Base-by-base conservation (phyloP, 1,140 invertebrate genomes). In the Steinernema khuongi region DNA sequence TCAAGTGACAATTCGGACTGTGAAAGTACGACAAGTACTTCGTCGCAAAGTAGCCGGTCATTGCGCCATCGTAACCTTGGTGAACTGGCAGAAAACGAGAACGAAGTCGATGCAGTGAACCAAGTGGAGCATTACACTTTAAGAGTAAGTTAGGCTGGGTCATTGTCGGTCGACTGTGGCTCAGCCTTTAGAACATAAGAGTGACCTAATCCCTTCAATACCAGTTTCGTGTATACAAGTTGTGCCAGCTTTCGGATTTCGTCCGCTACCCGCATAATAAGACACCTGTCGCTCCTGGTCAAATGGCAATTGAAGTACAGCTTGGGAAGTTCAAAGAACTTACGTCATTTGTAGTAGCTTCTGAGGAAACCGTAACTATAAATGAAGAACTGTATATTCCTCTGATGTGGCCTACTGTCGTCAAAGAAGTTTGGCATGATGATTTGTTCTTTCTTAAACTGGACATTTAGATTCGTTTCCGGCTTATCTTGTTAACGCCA, bases 331-430 rank as follows among this genome's bases (percentile, higher is more conserved):
- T 30, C 22, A 78, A 19, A 1, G 22, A 26, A 2, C 31, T 26
- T 4, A 36, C 60, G 11, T 19, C 30, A n/a, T 78, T 80, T 22
- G 28, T 36, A 32, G 22, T 22, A 17, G 72, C 74, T 1, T 11
- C 28, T 1, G 80, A 76, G 17, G 81, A 82, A 26, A 77, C 70
- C 32, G 69, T 84, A 2, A 31, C 31, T n/a, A 74, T 84, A n/a
- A 44, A 75, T 31, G 71, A 81, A 50, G 78, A 83, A 71, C 68
- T 83, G 22, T 70, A 71, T 28, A 1, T 80, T 22, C 81, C 81
- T 7, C 78, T 81, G 28, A 73, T 71, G 66, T 80, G 77, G 80
- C 79, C 79, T 1, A 73, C 73, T 19, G 74, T 79, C 26, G 74
- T 82, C 30, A 78, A 82, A 26, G 71, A 78, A 26, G 76, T 66